Conservation (phyloP, 2,113 vertebrate species). For the Dipodomys merriami region DNA sequence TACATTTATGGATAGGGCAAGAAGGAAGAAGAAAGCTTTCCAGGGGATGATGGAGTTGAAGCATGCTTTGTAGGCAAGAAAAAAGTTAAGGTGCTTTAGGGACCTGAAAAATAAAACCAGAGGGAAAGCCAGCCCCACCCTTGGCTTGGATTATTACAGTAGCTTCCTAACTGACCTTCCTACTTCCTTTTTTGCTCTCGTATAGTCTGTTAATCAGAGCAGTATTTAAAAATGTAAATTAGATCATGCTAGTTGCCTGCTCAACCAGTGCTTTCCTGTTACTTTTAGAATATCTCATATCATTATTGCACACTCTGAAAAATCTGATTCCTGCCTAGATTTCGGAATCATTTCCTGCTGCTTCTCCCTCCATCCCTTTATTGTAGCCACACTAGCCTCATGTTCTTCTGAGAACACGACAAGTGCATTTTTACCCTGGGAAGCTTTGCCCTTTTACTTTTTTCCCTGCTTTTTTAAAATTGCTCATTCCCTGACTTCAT, state of each 20-base stretch:
- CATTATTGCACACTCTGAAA: background rate
- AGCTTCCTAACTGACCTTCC: background rate
- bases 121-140: too few relatives aligned
- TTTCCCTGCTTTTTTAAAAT: background rate
- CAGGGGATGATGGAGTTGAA: background rate
- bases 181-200: background rate
- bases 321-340: background rate
- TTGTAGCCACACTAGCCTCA: background rate
- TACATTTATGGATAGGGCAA: background rate
- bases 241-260: background rate
- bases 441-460: background rate
- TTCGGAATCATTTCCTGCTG: background rate
- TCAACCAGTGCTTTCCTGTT: background rate
- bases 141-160: background rate
- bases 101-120: background rate
- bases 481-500: background rate
- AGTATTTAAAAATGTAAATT: conserved; percentile 22
- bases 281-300: background rate
- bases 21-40: background rate
- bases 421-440: background rate
- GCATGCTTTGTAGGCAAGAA: conserved; percentile 1
- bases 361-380: background rate
- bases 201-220: background rate
- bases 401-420: background rate
- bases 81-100: background rate